Conservation (phyloP, 1,140 invertebrate species). For the Maconellicoccus hirsutus region DNA sequence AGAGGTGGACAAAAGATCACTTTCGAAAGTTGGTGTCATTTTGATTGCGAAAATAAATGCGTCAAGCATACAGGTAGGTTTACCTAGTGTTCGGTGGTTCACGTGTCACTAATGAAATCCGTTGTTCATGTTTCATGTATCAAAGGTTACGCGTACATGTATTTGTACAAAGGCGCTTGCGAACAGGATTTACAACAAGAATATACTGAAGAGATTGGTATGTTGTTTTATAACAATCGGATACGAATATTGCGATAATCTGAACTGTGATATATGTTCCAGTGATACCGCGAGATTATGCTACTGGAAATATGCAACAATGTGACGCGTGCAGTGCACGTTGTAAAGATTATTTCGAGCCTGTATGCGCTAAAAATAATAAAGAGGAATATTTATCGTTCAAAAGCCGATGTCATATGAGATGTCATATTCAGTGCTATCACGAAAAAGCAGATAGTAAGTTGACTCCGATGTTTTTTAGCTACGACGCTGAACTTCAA, state of each 20-base stretch:
- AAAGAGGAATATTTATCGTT: conserved; percentile 22
- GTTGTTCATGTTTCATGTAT: too few relatives aligned
- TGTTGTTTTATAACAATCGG: neutral
- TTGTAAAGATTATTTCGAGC: conserved; percentile 19
- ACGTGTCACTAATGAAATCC: too few relatives aligned
- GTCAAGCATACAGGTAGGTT: conserved; percentile 24
- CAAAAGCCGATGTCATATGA: conserved; percentile 25
- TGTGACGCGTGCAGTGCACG: conserved; percentile 18
- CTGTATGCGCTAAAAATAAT: conserved; percentile 22
- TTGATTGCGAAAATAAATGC: conserved; percentile 26
- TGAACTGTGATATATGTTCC: too few relatives aligned
- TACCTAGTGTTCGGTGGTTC: neutral
- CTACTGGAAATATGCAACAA: neutral
- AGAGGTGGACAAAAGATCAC: conserved; percentile 18
- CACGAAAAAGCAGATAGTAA: conserved; percentile 19
- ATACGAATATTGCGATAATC: too few relatives aligned
- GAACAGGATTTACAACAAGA: neutral
- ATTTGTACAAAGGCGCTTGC: neutral
- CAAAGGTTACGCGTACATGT: neutral
- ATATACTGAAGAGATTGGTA: neutral
- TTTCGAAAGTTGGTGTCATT: conserved; percentile 26
- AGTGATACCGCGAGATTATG: neutral
- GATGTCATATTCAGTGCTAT: conserved; percentile 26
- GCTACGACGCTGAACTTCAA: too few relatives aligned
- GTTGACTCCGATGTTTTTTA: neutral